These are phyloP conservation scores for Haliaeetus leucogaster DNA, from an alignment of 2,113 vertebrate genomes.

Conservation along the genomic window DNA sequence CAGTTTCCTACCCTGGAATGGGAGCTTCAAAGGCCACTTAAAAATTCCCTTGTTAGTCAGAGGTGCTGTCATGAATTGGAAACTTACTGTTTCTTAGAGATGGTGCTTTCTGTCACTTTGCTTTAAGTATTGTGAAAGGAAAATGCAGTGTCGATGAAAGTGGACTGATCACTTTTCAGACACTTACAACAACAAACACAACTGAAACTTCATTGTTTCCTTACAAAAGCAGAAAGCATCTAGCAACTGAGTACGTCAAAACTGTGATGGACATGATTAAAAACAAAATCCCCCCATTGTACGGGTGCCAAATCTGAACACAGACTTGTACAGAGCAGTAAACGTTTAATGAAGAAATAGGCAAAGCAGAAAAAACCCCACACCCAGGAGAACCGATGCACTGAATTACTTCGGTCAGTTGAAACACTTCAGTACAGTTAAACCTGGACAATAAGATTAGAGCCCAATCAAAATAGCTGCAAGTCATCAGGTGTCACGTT, in stretches of 20 bases:
- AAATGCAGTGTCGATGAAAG: neutral
- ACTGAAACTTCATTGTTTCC: neutral
- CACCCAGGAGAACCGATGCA: neutral
- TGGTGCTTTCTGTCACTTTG: neutral
- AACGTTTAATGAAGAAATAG: neutral
- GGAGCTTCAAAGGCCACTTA: neutral
- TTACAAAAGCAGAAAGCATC: neutral
- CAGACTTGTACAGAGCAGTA: neutral
- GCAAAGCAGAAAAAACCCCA: neutral
- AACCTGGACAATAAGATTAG: neutral
- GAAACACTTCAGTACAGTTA: neutral
- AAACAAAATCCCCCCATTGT: neutral
- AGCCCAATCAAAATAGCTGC: neutral
- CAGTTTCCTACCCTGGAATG: neutral
- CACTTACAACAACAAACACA: neutral
- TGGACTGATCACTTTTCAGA: neutral
- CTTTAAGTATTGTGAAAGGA: neutral
- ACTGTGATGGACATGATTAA: neutral
- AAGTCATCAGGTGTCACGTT: neutral
- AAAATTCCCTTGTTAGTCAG: neutral
- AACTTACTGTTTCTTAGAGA: neutral
- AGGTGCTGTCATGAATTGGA: neutral
- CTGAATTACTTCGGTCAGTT: neutral
- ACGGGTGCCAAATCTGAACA: neutral
- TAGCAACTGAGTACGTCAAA: neutral